Percentiles rank a stretch among this genome's conserved stretches.
phyloP scores from a whole-genome alignment of 2,888 invertebrate species.

The Caenorhabditis imperialis region DNA sequence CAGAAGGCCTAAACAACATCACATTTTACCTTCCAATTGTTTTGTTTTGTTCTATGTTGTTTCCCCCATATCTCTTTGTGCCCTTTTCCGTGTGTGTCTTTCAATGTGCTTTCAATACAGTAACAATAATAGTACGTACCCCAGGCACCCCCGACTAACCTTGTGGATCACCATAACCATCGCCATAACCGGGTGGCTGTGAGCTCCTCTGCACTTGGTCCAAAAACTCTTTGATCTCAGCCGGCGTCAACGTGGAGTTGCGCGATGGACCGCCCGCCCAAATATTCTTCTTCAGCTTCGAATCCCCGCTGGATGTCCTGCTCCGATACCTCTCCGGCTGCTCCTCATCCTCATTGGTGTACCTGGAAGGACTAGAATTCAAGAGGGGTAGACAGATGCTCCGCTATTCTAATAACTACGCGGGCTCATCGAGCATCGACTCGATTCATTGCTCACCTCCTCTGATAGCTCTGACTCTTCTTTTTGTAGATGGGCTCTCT shows the following conservation, averaged over 20 bases:
- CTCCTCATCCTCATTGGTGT: conserved; percentile 37
- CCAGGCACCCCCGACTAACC: too few species aligned
- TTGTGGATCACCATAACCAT: conserved; percentile 9
- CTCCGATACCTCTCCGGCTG: conserved; percentile 23
- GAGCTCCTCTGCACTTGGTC: conserved; percentile 43
- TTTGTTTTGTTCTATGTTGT: conserved; percentile 41
- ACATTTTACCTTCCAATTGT: background rate
- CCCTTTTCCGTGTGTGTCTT: conserved; percentile 6
- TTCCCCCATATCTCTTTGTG: conserved; percentile 11
- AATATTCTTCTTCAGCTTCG: conserved; percentile 35
- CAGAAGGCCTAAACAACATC: conserved; percentile 23
- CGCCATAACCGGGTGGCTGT: conserved; percentile 36
- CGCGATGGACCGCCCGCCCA: conserved; percentile 34
- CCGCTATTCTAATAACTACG: too few species aligned
- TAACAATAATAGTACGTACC: background rate
- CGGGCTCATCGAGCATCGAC: background rate
- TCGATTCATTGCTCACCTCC: conserved; percentile 16
- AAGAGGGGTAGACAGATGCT: too few species aligned
- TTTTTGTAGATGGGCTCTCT: conserved; percentile 40
- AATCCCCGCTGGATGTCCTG: conserved; percentile 41
- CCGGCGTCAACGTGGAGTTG: conserved; percentile 28
- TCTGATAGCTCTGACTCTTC: conserved; percentile 50
- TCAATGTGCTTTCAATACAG: background rate
- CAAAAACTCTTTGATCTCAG: conserved; percentile 34
- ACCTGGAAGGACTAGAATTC: too few species aligned